Evolutionary conservation across 2,888 invertebrate species (phyloP), one percentile per base, ranked within the genome.

Genomic region (Standfussiana lucernea): DNA sequence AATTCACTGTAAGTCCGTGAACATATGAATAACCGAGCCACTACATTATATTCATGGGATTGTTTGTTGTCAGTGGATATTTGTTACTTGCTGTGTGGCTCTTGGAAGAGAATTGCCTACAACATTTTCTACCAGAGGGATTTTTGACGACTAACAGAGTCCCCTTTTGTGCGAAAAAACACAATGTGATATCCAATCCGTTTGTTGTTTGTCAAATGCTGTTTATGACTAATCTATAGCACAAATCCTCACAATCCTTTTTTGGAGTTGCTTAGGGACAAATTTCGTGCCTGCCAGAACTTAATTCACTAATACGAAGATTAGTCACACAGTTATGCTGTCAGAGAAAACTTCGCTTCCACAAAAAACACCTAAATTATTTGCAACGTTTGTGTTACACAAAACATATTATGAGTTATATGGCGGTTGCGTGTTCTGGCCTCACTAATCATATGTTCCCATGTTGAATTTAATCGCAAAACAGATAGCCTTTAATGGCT

Each of bases 1-100:
- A 90, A 90, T 87, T 90, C 89, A 82, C 83, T 86, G 79, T 79
- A 82, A 84, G 83, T 56, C 75, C 69, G 75, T 59, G 75, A 82
- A 79, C 77, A 80, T 85, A 85, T 87, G 86, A 88, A 90, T 90
- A 87, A 83, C 81, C 67, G 69, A 88, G 83, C 72, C 70, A 77
- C 87, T 83, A 81, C 71, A 84, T 85, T 83, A 79, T 84, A 79
- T 83, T 82, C 79, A 81, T 82, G 73, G 64, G 66, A 75, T 77
- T 59, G 77, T 86, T 77, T 74, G 75, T 79, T 84, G 75, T 56
- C 72, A 32, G 67, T 66, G 73, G 72, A 76, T 66, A 72, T 77
- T 79, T 68, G 76, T 79, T 76, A 45, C 62, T 75, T 4, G 62
- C 70, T 71, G 21, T 78, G 61, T 72, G 67, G 53, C 28, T 80